Evolutionary conservation across 2,113 vertebrate species (phyloP), one percentile per base, ranked within the genome.

Genomic region (Poicephalus meyeri): DNA sequence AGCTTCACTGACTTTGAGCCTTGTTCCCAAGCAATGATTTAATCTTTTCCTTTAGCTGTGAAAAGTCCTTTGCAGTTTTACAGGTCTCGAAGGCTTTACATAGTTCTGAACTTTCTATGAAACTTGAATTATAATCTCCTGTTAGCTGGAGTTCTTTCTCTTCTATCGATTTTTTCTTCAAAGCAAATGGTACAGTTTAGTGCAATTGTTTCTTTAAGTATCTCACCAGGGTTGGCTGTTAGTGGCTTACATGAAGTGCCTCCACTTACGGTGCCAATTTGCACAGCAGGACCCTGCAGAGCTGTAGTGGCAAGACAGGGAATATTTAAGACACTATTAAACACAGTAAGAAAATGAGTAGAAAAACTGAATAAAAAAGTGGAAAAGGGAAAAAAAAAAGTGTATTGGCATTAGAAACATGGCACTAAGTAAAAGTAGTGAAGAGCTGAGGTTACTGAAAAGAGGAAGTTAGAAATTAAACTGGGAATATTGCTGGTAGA

Each of bases 161-260:
- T 76, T 72, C 66, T 79, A 25, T 79, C 73, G 86, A 92, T 68
- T 93, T 92, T 96, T 91, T 68, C 52, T 89, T 87, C 70, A 87
- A 91, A 93, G 84, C 39, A 69, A 93, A 70, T 85, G 31, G 73
- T 85, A 76, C 37, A 76, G 80, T 91, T 95, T 65, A 89, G 84
- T 52, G 61, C 86, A 81, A 95, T 96, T 92, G 86, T 94, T 91
- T 87, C 91, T 94, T 64, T 92, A 90, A 97, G 84, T 86, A 53
- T 78, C 86, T 93, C 96, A 76, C 89, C 73, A 90, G 95, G 91
- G 80, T 84, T 85, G 87, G 31, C 80, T 85, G 70, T 92, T 96
- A 91, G 89, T 87, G 1, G 31, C 69, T 92, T 89, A 41, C 72
- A 82, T 49, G 70, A 85, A 96, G 84, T 92, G 70, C 56, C 70